Evolutionary conservation across 2,888 invertebrate genomes (phyloP).

Genomic region (Synanthedon formicaeformis): DNA sequence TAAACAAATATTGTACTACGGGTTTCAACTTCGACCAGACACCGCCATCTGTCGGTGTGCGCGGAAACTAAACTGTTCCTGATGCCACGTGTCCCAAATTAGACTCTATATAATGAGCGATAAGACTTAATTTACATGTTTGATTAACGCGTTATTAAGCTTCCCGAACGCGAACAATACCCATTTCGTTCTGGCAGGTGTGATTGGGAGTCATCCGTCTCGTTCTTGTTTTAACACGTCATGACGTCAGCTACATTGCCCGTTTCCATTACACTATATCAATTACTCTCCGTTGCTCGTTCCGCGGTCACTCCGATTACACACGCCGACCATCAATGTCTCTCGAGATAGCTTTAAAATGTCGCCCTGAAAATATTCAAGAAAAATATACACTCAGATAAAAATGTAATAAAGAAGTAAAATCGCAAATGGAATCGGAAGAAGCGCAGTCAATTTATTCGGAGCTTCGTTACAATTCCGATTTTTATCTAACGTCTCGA

Average conservation of each 20-base stretch:
- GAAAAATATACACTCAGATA: constrained; percentile 30
- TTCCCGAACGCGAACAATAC: constrained; percentile 30
- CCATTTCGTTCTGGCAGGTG: constrained; percentile 44
- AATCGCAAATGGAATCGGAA: constrained; percentile 42
- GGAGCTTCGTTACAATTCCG: constrained; percentile 50
- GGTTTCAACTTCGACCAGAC: constrained; percentile 21
- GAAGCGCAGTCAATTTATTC: constrained; percentile 51
- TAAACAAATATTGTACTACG: constrained; percentile 5
- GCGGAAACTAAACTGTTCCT: background rate
- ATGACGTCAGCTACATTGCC: constrained; percentile 58
- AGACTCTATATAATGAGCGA: constrained; percentile 28
- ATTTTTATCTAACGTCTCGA: constrained; percentile 57
- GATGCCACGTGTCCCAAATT: constrained; percentile 13
- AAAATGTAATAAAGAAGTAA: constrained; percentile 38
- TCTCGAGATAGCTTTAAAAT: background rate
- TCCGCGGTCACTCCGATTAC: constrained; percentile 27
- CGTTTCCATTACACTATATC: constrained; percentile 68
- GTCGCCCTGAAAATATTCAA: constrained; percentile 6
- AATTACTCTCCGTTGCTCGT: constrained; percentile 41
- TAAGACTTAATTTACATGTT: constrained; percentile 51
- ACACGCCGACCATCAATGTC: constrained; percentile 5
- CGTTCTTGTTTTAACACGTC: constrained; percentile 54
- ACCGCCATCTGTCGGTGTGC: constrained; percentile 29
- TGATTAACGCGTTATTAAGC: constrained; percentile 46
- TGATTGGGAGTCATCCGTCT: constrained; percentile 38